Evolutionary conservation across 2,888 invertebrate species (phyloP).

Genomic region (Callimorpha dominula): DNA sequence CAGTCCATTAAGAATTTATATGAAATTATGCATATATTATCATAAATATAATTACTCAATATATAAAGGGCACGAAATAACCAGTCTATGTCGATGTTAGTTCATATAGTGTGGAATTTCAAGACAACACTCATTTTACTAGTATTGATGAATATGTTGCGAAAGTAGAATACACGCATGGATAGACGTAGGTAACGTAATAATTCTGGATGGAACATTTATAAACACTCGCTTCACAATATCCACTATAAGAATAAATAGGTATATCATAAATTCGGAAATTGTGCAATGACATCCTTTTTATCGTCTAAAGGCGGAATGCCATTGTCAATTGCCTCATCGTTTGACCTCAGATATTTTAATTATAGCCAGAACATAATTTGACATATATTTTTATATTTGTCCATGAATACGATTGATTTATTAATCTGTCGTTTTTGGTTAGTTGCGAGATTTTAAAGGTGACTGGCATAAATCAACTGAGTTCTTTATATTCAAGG

Average conservation of each 20-base stretch:
- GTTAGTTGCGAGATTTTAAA: conserved; percentile 17
- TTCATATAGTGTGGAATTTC: conserved; percentile 9
- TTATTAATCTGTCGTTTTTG: not conserved
- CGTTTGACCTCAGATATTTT: conserved; percentile 26
- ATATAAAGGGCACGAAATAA: conserved; percentile 11
- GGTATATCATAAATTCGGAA: conserved; percentile 37
- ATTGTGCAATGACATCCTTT: conserved; percentile 38
- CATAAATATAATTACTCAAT: not conserved
- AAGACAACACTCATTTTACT: conserved; percentile 21
- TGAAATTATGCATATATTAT: no score
- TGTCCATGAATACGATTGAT: not conserved
- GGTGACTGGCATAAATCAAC: conserved; percentile 20
- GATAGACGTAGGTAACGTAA: conserved; percentile 23
- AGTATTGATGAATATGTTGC: conserved; percentile 46
- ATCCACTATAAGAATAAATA: conserved; percentile 38
- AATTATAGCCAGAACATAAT: conserved; percentile 20
- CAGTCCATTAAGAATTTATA: no score
- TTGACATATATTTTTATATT: conserved; percentile 13
- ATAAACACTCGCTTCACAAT: conserved; percentile 44
- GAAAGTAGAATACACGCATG: conserved; percentile 52
- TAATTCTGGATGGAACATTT: not conserved
- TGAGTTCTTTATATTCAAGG: not conserved
- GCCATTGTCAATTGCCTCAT: conserved; percentile 25
- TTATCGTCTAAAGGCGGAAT: conserved; percentile 30
- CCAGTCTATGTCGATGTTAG: conserved; percentile 5